phyloP scores from a whole-genome alignment of 2,113 vertebrate species.

The Micromys minutus region DNA sequence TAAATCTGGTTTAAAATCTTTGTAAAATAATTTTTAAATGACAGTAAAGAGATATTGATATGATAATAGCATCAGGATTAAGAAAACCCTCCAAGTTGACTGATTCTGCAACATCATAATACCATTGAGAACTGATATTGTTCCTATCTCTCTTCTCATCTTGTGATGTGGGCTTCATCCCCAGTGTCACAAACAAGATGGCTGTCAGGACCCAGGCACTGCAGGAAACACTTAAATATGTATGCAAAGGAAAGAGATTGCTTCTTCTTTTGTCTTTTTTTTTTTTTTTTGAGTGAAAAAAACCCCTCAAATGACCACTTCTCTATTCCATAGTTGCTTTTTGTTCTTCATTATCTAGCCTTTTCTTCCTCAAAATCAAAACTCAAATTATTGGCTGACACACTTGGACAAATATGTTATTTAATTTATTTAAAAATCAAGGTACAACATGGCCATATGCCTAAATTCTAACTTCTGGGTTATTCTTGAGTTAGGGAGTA shows the following conservation, averaged over 20 bases:
- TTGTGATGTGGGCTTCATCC: background rate
- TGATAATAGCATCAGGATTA: background rate
- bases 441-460: too few species aligned
- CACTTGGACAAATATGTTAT: too few species aligned
- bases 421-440: too few species aligned
- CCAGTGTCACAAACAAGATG: background rate
- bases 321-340: too few species aligned
- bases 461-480: too few species aligned
- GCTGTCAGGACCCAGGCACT: background rate
- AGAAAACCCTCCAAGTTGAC: background rate
- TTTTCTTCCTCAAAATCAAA: too few species aligned
- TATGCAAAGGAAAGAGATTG: background rate
- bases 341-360: too few species aligned
- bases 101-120: background rate
- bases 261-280: background rate
- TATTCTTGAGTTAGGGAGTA: too few species aligned
- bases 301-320: too few species aligned
- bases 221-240: background rate
- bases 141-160: background rate
- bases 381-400: too few species aligned
- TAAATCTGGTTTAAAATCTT: conserved; percentile 22
- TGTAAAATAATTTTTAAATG: background rate
- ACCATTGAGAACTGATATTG: background rate
- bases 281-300: too few species aligned
- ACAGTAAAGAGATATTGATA: background rate